phyloP scores from a whole-genome alignment of 2,113 vertebrate genomes.

The Apodemus speciosus region DNA sequence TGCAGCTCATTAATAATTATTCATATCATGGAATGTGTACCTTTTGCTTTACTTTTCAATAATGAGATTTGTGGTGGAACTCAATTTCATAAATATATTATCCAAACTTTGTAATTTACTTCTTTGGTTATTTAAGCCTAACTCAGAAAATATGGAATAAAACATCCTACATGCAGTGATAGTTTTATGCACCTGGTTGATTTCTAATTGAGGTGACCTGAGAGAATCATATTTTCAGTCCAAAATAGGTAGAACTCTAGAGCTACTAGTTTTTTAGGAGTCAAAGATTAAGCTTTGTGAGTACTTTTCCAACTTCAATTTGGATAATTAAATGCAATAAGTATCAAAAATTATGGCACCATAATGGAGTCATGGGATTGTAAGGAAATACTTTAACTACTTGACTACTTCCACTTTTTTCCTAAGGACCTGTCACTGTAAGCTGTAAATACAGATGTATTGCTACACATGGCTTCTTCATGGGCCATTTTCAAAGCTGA shows the following conservation, averaged over 20 bases:
- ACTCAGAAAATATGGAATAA: neutral
- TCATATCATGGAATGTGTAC: neutral
- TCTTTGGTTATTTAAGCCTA: neutral
- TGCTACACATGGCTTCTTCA: neutral
- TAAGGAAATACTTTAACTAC: neutral
- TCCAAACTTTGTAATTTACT: neutral
- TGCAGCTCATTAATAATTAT: neutral
- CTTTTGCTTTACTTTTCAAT: conserved; percentile 23
- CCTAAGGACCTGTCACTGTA: neutral
- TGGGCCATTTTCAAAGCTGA: neutral
- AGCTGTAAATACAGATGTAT: neutral
- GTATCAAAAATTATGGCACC: neutral
- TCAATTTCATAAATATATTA: neutral
- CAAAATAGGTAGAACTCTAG: neutral
- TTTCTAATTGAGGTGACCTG: neutral
- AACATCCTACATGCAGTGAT: neutral
- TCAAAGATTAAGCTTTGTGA: neutral
- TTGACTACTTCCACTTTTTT: neutral
- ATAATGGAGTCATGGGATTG: neutral
- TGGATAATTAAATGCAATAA: neutral
- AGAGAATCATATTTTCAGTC: neutral
- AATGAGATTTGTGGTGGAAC: neutral
- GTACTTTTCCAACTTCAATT: neutral
- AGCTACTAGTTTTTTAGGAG: neutral
- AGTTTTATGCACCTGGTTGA: neutral